phyloP scores from a whole-genome alignment of 2,888 invertebrate species.

The Myopa tessellatipennis region DNA sequence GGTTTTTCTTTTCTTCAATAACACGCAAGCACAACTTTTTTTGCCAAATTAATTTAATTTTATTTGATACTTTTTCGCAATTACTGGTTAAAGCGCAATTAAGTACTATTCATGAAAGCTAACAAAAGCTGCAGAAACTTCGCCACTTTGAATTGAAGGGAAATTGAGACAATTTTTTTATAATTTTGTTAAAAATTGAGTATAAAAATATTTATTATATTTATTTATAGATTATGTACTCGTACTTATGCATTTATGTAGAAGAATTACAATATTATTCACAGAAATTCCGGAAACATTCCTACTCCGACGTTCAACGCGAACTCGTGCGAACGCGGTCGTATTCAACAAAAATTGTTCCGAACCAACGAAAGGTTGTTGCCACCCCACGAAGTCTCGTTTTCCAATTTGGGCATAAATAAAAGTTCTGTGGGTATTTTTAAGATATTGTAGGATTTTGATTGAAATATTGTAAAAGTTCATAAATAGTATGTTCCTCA shows the following conservation, averaged over 20 bases:
- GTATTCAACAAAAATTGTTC: too few species aligned
- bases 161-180: not conserved
- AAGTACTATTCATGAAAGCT: too few species aligned
- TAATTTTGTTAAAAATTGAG: constrained; percentile 17
- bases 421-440: too few species aligned
- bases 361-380: too few species aligned
- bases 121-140: too few species aligned
- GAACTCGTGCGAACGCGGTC: constrained; percentile 16
- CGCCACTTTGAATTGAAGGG: too few species aligned
- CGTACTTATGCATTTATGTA: not conserved
- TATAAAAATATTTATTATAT: constrained; percentile 21
- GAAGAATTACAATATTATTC: constrained; percentile 1
- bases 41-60: not conserved
- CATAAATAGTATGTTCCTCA: too few species aligned
- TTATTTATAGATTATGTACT: too few species aligned
- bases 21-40: not conserved
- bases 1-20: not conserved
- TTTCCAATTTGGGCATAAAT: too few species aligned
- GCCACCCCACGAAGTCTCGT: too few species aligned
- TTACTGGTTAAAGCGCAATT: not conserved
- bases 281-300: constrained; percentile 31
- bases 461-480: too few species aligned
- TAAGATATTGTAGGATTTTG: too few species aligned
- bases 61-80: not conserved
- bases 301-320: constrained; percentile 31